Percentiles rank a stretch among this genome's conserved stretches.
These are phyloP conservation scores for Sogatella furcifera DNA, from an alignment of 1,140 invertebrate species.

Conservation along the genomic window DNA sequence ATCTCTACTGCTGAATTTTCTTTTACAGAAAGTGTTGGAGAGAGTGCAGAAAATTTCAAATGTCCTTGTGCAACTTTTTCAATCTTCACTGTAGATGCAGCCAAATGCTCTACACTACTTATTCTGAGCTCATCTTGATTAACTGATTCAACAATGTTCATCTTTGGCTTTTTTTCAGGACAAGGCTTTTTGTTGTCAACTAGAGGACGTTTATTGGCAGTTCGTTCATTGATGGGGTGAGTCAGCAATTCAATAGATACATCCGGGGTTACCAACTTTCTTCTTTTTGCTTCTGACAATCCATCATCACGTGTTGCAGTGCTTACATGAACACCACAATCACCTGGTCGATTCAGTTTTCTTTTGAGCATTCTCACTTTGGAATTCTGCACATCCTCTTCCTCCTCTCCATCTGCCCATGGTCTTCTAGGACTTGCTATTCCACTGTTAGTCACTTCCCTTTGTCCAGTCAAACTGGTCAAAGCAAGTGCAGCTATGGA, in stretches of 20 bases:
- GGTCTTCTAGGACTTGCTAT: neutral
- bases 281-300: conserved; percentile 19
- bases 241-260: conserved; percentile 25
- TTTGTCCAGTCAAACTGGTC: neutral
- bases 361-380: conserved; percentile 18
- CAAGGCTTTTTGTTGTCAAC: neutral
- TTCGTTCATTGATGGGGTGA: neutral
- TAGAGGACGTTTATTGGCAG: conserved; percentile 1
- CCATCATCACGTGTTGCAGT: neutral
- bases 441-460: neutral
- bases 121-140: conserved; percentile 4
- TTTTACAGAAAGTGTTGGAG: too few species aligned
- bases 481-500: neutral
- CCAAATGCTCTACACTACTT: conserved; percentile 8
- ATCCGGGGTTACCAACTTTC: conserved; percentile 22
- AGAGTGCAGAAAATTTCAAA: too few species aligned
- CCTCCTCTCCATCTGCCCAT: neutral
- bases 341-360: conserved; percentile 14
- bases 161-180: neutral
- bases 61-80: conserved; percentile 6
- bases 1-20: too few species aligned
- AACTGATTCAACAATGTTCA: neutral
- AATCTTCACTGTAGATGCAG: conserved; percentile 8
- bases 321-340: neutral
- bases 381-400: neutral